phyloP scores from a whole-genome alignment of 2,797 vertebrate genomes.

The Otus scops region DNA sequence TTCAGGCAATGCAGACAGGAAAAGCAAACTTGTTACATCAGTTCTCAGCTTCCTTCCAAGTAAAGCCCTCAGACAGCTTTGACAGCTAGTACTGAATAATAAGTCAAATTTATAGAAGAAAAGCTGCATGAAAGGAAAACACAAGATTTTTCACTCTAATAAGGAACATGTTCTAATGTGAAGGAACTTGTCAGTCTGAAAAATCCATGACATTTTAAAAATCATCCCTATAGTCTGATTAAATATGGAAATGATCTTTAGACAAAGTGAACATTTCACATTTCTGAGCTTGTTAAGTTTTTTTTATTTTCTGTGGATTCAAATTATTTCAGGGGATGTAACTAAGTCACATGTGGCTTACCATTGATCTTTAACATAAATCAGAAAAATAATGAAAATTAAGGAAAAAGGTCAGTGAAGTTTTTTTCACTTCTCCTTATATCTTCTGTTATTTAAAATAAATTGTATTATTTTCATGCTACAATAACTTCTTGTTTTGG shows the following conservation, averaged over 20 bases:
- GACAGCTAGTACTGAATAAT: neutral
- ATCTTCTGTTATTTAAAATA: slow-evolving; percentile 35
- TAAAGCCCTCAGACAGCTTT: neutral
- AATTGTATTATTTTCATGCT: neutral
- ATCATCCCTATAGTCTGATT: neutral
- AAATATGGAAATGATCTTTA: slow-evolving; percentile 28
- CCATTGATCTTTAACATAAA: slow-evolving; percentile 16
- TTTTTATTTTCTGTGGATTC: neutral
- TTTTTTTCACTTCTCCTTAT: neutral
- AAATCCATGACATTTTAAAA: neutral
- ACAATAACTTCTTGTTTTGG: neutral
- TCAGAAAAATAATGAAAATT: neutral
- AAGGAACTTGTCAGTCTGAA: neutral
- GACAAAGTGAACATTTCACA: neutral
- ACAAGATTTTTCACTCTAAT: neutral
- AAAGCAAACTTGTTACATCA: neutral
- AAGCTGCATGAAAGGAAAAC: neutral
- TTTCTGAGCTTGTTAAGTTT: neutral
- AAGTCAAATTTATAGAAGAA: neutral
- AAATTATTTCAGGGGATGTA: neutral
- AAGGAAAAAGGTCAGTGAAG: slow-evolving; percentile 33
- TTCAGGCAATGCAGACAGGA: neutral
- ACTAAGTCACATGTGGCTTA: neutral
- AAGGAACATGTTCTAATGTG: neutral
- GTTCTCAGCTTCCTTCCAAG: neutral